Conservation (phyloP, 2,113 vertebrate species). For the Equus przewalskii region DNA sequence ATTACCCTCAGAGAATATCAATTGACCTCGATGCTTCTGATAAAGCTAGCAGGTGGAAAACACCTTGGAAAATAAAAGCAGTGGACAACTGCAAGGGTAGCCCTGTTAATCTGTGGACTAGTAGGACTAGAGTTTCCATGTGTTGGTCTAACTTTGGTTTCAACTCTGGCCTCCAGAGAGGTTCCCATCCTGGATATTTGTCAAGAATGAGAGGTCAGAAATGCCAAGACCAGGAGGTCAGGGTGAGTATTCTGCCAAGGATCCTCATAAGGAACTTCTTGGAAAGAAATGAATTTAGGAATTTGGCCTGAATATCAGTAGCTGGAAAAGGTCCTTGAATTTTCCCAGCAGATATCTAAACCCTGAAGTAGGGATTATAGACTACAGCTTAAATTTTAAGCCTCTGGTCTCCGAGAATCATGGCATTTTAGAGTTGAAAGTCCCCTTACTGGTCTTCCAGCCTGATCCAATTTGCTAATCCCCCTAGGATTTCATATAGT, state of each 20-base stretch:
- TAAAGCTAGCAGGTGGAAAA: not conserved
- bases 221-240: not conserved
- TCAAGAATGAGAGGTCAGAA: not conserved
- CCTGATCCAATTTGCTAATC: not conserved
- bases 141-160: slow-evolving; percentile 1
- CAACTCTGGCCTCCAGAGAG: not conserved
- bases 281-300: slow-evolving; percentile 30
- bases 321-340: not conserved
- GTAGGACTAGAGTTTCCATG: not conserved
- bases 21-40: not conserved
- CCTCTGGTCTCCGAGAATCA: not conserved
- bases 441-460: not conserved
- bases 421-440: not conserved
- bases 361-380: not conserved
- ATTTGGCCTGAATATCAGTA: slow-evolving; percentile 28
- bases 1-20: not conserved
- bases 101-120: not conserved
- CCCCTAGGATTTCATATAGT: not conserved
- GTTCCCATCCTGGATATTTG: not conserved
- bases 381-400: not conserved
- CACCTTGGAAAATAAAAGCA: not conserved
- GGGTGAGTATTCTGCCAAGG: not conserved
- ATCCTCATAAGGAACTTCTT: not conserved
- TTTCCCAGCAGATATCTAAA: slow-evolving; percentile 27
- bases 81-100: not conserved